A percentile compares a stretch with the other conserved stretches of the same genome.
These are phyloP conservation scores for Pollenia griseotomentosa DNA, from an alignment of 2,888 invertebrate species.

Conservation along the genomic window DNA sequence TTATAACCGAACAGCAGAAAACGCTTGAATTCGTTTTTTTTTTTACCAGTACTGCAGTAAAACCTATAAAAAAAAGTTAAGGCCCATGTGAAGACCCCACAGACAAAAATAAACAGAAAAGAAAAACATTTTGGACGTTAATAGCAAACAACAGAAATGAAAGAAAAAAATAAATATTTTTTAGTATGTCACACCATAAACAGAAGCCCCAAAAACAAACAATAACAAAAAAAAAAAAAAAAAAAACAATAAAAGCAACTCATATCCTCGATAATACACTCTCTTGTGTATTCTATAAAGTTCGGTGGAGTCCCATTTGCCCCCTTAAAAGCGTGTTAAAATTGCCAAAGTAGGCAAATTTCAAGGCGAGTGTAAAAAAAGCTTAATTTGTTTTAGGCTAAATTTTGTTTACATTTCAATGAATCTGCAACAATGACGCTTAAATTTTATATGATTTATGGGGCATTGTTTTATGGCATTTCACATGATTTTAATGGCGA, in stretches of 20 bases:
- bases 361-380: conserved; percentile 8
- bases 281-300: conserved; percentile 10
- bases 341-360: conserved; percentile 33
- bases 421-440: conserved; percentile 51
- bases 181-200: conserved; percentile 47
- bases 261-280: conserved; percentile 28
- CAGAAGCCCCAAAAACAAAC: conserved; percentile 26
- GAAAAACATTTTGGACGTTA: conserved; percentile 20
- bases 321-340: background rate
- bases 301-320: background rate
- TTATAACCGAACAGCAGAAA: background rate
- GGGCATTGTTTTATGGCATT: conserved; percentile 24
- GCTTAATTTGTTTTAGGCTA: conserved; percentile 32
- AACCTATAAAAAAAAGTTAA: conserved; percentile 60
- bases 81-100: conserved; percentile 33
- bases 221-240: background rate
- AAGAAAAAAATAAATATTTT: background rate
- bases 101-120: conserved; percentile 41
- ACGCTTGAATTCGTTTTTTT: background rate
- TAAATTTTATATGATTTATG: conserved; percentile 52
- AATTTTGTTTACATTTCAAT: conserved; percentile 64
- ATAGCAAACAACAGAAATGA: background rate
- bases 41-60: conserved; percentile 58
- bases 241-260: background rate
- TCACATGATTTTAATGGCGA: background rate